A percentile compares a stretch with the other conserved stretches of the same genome.
These are phyloP conservation scores for Eumaeus atala DNA, from an alignment of 1,140 invertebrate genomes.

Conservation along the genomic window DNA sequence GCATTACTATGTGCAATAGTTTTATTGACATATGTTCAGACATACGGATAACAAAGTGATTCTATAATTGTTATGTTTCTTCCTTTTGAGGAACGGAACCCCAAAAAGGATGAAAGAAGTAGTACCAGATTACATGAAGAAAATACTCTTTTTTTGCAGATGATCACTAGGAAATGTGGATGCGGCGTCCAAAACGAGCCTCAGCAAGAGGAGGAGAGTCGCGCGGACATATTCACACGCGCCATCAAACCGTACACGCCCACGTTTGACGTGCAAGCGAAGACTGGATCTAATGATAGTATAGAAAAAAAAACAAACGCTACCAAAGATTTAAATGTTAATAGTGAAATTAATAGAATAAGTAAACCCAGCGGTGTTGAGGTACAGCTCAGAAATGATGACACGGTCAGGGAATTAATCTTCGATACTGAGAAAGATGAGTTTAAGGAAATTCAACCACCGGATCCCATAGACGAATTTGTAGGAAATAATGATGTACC, in stretches of 20 bases:
- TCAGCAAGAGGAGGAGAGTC: slow-evolving; percentile 40
- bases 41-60: no score
- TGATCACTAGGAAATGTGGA: slow-evolving; percentile 60
- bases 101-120: no score
- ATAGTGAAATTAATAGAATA: slow-evolving; percentile 1
- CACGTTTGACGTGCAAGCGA: no score
- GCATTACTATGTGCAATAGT: no score
- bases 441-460: slow-evolving; percentile 9
- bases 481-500: not conserved
- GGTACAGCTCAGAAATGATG: slow-evolving; percentile 9
- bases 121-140: no score
- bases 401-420: slow-evolving; percentile 7
- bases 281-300: not conserved
- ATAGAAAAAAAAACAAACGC: slow-evolving; percentile 19
- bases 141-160: no score
- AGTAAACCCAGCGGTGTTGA: not conserved
- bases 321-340: slow-evolving; percentile 9
- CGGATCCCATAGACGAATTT: slow-evolving; percentile 5
- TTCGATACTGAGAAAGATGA: not conserved
- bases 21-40: no score
- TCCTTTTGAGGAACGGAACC: no score
- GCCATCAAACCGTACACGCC: slow-evolving; percentile 51
- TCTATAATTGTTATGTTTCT: no score
- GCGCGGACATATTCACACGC: slow-evolving; percentile 41
- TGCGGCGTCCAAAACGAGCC: slow-evolving; percentile 62